Conservation (phyloP, 2,113 vertebrate species). For the Pygoscelis adeliae region DNA sequence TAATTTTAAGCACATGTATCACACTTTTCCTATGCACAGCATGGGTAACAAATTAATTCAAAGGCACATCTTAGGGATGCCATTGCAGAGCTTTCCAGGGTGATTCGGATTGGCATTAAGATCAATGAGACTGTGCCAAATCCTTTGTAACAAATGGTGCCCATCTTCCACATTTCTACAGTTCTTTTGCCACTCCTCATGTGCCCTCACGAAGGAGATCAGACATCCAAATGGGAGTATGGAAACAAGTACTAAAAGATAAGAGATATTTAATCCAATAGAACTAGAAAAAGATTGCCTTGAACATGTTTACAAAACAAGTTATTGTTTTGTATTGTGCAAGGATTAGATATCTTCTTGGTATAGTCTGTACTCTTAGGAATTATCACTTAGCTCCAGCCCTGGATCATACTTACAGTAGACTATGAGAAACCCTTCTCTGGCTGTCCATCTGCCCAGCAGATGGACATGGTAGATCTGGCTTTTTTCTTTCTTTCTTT, state of each 20-base stretch:
- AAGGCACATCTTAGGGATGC: background rate
- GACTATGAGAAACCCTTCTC: background rate
- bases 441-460: background rate
- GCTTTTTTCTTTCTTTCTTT: background rate
- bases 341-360: background rate
- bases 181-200: background rate
- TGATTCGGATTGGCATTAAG: background rate
- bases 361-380: background rate
- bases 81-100: background rate
- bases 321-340: background rate
- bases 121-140: background rate
- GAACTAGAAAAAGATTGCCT: background rate
- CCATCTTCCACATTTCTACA: background rate
- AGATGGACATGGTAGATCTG: constrained; percentile 30
- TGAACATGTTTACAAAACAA: constrained; percentile 5
- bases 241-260: background rate
- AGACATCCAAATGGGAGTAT: background rate
- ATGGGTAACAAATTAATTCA: background rate
- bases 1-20: background rate
- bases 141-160: background rate
- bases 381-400: background rate
- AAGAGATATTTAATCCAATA: background rate
- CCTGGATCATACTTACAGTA: background rate
- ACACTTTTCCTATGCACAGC: background rate
- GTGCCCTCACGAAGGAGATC: background rate